These are phyloP conservation scores for Athalia circularis DNA, from an alignment of 2,888 invertebrate genomes.

Conservation along the genomic window DNA sequence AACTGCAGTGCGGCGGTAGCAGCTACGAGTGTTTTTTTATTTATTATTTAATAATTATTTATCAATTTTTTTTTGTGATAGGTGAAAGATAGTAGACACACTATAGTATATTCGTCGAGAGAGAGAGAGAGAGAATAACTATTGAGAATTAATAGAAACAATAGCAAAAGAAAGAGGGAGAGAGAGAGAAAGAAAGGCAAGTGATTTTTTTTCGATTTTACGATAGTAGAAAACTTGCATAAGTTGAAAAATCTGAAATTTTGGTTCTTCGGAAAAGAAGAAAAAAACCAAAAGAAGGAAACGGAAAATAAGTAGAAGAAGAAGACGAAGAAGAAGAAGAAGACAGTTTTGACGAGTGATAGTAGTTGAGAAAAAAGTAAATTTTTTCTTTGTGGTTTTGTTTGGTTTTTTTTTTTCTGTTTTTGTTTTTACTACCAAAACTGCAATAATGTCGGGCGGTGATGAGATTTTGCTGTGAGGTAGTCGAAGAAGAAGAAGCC, in stretches of 20 bases:
- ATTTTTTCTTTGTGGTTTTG: too few species aligned
- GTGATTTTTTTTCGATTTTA: neutral
- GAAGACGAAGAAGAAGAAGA: neutral
- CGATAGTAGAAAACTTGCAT: neutral
- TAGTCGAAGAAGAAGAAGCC: constrained; percentile 45
- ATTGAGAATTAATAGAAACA: too few species aligned
- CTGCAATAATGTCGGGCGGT: constrained; percentile 94
- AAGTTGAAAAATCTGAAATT: neutral
- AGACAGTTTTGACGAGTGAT: constrained; percentile 28
- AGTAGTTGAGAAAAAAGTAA: too few species aligned
- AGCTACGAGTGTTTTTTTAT: constrained; percentile 37
- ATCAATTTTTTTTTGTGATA: neutral
- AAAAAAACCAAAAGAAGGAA: neutral
- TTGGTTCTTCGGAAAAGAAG: too few species aligned
- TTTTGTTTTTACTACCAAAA: constrained; percentile 89
- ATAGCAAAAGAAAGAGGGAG: constrained; percentile 47
- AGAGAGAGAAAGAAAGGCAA: constrained; percentile 37
- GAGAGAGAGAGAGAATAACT: constrained; percentile 43
- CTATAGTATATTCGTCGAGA: constrained; percentile 24
- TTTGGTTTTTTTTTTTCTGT: too few species aligned
- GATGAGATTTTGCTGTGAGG: constrained; percentile 72
- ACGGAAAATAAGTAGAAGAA: neutral
- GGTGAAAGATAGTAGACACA: neutral
- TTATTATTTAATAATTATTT: neutral
- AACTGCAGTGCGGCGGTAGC: constrained; percentile 28